Percentiles rank a stretch among this genome's conserved stretches.
Conservation (phyloP, 1,140 invertebrate species). For the Dendroctonus valens region DNA sequence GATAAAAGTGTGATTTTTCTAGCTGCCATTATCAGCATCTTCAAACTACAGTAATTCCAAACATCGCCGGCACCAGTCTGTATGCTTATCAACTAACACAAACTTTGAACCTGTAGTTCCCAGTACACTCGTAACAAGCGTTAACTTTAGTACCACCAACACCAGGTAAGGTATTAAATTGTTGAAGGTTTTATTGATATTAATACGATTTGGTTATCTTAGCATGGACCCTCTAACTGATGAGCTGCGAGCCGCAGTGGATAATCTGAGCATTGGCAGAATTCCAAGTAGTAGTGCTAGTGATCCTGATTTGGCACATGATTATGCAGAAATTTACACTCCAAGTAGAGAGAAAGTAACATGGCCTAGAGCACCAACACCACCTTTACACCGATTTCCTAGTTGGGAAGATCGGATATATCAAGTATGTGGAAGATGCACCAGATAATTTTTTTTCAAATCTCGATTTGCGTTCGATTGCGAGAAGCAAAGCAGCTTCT, state of each 20-base stretch:
- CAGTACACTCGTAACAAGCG: slow-evolving; percentile 51
- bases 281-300: slow-evolving; percentile 54
- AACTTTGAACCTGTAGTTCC: slow-evolving; percentile 48
- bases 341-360: slow-evolving; percentile 74
- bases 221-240: slow-evolving; percentile 55
- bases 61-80: slow-evolving; percentile 61
- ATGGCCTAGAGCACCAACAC: slow-evolving; percentile 73
- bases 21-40: slow-evolving; percentile 32
- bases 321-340: slow-evolving; percentile 93
- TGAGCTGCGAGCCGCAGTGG: slow-evolving; percentile 58
- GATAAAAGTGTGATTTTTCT: not conserved
- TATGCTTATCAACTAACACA: slow-evolving; percentile 45
- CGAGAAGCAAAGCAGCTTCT: too few relatives aligned
- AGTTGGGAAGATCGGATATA: slow-evolving; percentile 96
- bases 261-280: slow-evolving; percentile 54
- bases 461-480: not conserved
- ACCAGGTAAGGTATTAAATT: slow-evolving; percentile 18
- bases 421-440: slow-evolving; percentile 54
- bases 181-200: not conserved
- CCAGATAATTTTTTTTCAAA: not conserved
- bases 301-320: slow-evolving; percentile 75
- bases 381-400: slow-evolving; percentile 82
- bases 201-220: slow-evolving; percentile 27
- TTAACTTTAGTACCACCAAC: slow-evolving; percentile 44
- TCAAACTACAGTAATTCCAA: slow-evolving; percentile 40